Conservation (phyloP, 2,797 vertebrate species). For the Salarias fasciatus region DNA sequence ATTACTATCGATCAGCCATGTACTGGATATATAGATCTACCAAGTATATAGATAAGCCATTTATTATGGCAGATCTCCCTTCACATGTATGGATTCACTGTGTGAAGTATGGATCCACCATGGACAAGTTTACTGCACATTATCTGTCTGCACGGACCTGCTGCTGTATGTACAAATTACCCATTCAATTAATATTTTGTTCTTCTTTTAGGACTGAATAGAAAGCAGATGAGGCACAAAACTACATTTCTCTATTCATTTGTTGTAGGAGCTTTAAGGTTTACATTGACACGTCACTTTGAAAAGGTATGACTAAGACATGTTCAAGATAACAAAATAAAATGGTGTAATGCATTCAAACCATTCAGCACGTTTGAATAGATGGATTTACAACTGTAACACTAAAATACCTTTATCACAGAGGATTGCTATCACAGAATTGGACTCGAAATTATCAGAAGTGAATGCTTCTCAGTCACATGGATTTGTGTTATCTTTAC, state of each 20-base stretch:
- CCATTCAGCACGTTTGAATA: slow-evolving; percentile 53
- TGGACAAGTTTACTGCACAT: slow-evolving; percentile 56
- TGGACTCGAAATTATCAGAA: slow-evolving; percentile 38
- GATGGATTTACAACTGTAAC: slow-evolving; percentile 70
- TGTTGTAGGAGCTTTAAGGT: no score
- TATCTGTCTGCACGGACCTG: slow-evolving; percentile 36
- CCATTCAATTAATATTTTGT: slow-evolving; percentile 4
- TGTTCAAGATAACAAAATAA: slow-evolving; percentile 3
- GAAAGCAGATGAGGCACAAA: not conserved
- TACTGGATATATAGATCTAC: slow-evolving; percentile 80
- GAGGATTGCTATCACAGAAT: slow-evolving; percentile 39
- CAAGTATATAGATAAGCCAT: slow-evolving; percentile 80
- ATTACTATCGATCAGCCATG: slow-evolving; percentile 74
- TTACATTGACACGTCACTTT: no score
- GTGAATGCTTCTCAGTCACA: slow-evolving; percentile 51
- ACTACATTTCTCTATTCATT: no score
- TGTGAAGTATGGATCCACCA: slow-evolving; percentile 53
- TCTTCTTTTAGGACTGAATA: slow-evolving; percentile 4
- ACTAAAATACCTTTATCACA: slow-evolving; percentile 48
- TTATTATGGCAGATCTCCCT: slow-evolving; percentile 62
- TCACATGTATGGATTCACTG: slow-evolving; percentile 61
- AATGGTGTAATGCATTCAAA: slow-evolving; percentile 55
- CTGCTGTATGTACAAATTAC: slow-evolving; percentile 10
- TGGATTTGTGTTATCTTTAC: slow-evolving; percentile 46
- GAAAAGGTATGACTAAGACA: no score